A percentile compares a stretch with the other conserved stretches of the same genome.
Conservation (phyloP, 2,113 vertebrate species). For the Etheostoma cragini region DNA sequence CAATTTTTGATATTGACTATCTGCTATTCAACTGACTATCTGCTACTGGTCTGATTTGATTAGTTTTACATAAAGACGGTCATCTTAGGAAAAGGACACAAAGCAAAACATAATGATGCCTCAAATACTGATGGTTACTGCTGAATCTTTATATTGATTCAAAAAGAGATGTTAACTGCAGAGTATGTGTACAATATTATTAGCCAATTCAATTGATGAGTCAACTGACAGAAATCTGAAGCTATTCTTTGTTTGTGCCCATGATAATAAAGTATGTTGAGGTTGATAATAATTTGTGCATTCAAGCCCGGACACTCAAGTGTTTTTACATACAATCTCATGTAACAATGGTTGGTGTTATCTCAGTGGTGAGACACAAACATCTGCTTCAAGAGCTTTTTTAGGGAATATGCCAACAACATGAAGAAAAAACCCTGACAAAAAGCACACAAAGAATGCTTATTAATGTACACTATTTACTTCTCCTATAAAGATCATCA, state of each 20-base stretch:
- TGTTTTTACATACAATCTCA: slow-evolving; percentile 3
- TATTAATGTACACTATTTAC: background rate
- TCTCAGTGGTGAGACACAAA: background rate
- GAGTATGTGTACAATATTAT: background rate
- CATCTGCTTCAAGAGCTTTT: background rate
- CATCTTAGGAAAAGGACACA: slow-evolving; percentile 9
- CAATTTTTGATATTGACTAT: slow-evolving; percentile 56
- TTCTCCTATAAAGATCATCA: no score
- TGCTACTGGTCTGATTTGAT: slow-evolving; percentile 26
- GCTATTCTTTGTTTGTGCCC: slow-evolving; percentile 5
- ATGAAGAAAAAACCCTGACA: background rate
- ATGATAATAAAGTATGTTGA: slow-evolving; percentile 12
- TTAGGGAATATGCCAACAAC: background rate
- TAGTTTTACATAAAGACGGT: slow-evolving; percentile 46
- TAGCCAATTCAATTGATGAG: background rate
- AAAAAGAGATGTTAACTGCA: background rate
- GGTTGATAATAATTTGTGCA: slow-evolving; percentile 10
- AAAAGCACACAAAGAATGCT: background rate
- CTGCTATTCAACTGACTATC: slow-evolving; percentile 27
- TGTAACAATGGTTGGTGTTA: background rate
- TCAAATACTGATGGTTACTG: slow-evolving; percentile 13
- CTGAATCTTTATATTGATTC: background rate
- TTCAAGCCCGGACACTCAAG: background rate
- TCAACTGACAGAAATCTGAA: background rate
- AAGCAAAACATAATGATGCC: background rate